Evolutionary conservation across 2,113 vertebrate species (phyloP).

Genomic region (Diadophis punctatus): DNA sequence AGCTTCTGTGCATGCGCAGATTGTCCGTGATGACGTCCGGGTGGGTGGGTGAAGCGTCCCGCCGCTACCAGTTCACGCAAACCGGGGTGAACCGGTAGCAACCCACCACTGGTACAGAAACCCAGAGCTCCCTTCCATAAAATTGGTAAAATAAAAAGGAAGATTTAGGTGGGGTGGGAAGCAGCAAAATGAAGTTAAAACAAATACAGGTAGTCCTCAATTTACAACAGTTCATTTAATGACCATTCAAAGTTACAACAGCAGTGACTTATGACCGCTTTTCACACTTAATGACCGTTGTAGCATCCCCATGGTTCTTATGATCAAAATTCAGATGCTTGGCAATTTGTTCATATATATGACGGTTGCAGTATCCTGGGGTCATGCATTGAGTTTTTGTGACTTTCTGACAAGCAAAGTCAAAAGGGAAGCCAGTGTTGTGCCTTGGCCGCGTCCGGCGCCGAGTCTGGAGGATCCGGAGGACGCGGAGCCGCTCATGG

Average conservation of each 20-base stretch:
- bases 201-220: background rate
- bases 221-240: background rate
- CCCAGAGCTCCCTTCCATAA: background rate
- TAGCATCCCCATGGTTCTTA: background rate
- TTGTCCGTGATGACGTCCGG: too few relatives aligned
- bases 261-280: too few relatives aligned
- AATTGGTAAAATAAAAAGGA: background rate
- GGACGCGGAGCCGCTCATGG: too few relatives aligned
- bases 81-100: too few relatives aligned
- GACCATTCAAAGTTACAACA: background rate
- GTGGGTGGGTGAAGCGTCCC: too few relatives aligned
- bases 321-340: background rate
- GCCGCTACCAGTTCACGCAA: too few relatives aligned
- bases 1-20: too few relatives aligned
- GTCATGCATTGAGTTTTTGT: background rate
- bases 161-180: background rate
- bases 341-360: background rate
- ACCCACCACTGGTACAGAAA: background rate
- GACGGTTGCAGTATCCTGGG: background rate
- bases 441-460: too few relatives aligned
- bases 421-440: background rate
- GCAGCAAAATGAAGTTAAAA: background rate
- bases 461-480: too few relatives aligned
- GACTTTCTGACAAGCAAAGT: background rate
- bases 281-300: background rate